These are phyloP conservation scores for Nyctereutes procyonoides DNA, from an alignment of 2,113 vertebrate species.

Conservation along the genomic window DNA sequence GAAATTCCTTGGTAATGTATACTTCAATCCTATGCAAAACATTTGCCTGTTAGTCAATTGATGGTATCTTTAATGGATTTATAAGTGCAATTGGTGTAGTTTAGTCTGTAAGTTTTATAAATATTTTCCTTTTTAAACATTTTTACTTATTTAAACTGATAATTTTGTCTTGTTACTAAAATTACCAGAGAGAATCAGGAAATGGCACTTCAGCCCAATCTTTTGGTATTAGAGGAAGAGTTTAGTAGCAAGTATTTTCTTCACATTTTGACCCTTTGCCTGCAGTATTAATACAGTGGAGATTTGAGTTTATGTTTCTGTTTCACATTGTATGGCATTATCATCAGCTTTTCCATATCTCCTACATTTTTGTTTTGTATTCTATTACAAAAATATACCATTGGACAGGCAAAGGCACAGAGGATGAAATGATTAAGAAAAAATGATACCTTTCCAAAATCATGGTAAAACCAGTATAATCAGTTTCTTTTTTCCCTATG, in stretches of 20 bases:
- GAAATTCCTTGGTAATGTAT: not conserved
- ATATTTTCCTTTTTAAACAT: not conserved
- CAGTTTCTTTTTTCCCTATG: not conserved
- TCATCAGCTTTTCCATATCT: not conserved
- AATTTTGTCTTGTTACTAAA: not conserved
- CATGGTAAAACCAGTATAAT: not conserved
- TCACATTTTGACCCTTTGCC: not conserved
- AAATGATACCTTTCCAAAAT: not conserved
- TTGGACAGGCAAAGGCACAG: not conserved
- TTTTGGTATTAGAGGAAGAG: not conserved
- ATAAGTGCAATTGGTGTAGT: not conserved
- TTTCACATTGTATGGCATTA: not conserved
- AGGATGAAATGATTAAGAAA: not conserved
- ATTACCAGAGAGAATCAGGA: not conserved
- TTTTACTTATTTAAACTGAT: not conserved
- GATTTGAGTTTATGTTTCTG: not conserved
- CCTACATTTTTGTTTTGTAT: not conserved
- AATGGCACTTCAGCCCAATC: not conserved
- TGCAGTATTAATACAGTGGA: not conserved
- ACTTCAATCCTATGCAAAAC: not conserved
- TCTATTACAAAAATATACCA: not conserved
- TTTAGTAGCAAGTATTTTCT: not conserved
- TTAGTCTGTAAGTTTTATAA: not conserved
- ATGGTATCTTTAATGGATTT: not conserved
- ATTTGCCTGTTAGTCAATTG: not conserved